Evolutionary conservation across 2,113 vertebrate genomes (phyloP), one percentile per base, ranked within the genome.

Genomic region (Gopherus flavomarginatus): DNA sequence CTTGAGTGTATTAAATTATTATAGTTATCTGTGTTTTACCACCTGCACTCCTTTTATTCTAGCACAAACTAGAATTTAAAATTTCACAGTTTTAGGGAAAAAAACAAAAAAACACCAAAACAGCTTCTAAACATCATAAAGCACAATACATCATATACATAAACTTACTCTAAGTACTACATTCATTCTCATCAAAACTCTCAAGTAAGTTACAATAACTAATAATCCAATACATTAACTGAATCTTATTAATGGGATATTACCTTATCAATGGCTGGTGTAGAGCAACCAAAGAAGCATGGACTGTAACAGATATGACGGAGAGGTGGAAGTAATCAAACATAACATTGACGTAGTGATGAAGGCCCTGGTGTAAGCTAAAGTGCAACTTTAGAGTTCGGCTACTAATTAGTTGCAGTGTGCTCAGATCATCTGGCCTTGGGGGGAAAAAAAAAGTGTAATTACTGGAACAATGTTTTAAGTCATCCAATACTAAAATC

Each of bases 321-420:
- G 99, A 99, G 85, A 99, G 98, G 97, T 99, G 99, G 98, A 99
- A 99, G 97, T 99, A 99, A 98, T 99, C 99, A 98, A 99, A 99
- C 99, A 99, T 99, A 88, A 99, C 98, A 95, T 99, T 99, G 97
- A 99, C 98, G 0, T 99, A 99, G 98, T 99, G 99, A 98, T 99
- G 99, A 98, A 99, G 99, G 98, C 99, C 99, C 98, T 98, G 98
- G 82, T 99, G 98, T 95, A 99, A 98, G 97, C 98, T 99, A 98
- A 99, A 99, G 99, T 99, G 99, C 99, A 99, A 98, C 98, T 99
- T 99, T 94, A 99, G 98, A 35, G 98, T 99, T 95, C 99, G 99
- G 94, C 99, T 99, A 98, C 99, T 99, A 97, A 99, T 99, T 94
- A 99, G 99, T 97, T 99, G 99, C 85, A 99, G 98, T 95, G 99